These are phyloP conservation scores for Dicycla oo DNA, from an alignment of 2,888 invertebrate genomes.

Conservation along the genomic window DNA sequence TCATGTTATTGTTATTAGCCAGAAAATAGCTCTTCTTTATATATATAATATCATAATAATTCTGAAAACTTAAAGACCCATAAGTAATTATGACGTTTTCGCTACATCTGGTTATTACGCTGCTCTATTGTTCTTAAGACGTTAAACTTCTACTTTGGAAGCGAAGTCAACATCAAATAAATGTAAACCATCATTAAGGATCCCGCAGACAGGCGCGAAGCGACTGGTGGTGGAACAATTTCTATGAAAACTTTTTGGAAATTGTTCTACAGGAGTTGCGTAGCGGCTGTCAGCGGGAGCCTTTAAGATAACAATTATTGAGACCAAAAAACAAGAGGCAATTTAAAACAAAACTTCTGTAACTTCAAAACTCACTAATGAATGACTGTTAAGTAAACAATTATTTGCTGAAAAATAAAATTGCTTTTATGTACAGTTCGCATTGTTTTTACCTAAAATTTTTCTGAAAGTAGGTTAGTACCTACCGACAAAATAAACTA, in stretches of 20 bases:
- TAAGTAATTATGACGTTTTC: not conserved
- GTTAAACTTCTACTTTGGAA: too few relatives aligned
- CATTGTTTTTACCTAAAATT: slow-evolving; percentile 31
- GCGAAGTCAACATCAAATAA: too few relatives aligned
- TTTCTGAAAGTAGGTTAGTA: not conserved
- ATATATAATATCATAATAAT: not conserved
- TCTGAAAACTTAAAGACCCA: not conserved
- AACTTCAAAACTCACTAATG: slow-evolving; percentile 14
- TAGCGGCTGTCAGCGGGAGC: too few relatives aligned
- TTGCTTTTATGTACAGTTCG: not conserved
- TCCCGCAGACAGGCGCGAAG: too few relatives aligned
- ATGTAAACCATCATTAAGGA: not conserved
- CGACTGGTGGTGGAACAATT: too few relatives aligned
- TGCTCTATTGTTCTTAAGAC: too few relatives aligned
- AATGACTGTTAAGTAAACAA: slow-evolving; percentile 31
- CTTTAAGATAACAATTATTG: slow-evolving; percentile 15
- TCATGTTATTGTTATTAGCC: not conserved
- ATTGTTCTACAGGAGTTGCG: too few relatives aligned
- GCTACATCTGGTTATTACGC: not conserved
- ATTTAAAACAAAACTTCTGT: slow-evolving; percentile 9
- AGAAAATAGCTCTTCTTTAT: slow-evolving; percentile 20
- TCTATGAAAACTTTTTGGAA: too few relatives aligned
- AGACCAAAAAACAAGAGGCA: slow-evolving; percentile 15
- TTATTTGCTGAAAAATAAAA: not conserved
- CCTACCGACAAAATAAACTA: not conserved